phyloP scores from a whole-genome alignment of 1,140 invertebrate species.

The Uloborus diversus region DNA sequence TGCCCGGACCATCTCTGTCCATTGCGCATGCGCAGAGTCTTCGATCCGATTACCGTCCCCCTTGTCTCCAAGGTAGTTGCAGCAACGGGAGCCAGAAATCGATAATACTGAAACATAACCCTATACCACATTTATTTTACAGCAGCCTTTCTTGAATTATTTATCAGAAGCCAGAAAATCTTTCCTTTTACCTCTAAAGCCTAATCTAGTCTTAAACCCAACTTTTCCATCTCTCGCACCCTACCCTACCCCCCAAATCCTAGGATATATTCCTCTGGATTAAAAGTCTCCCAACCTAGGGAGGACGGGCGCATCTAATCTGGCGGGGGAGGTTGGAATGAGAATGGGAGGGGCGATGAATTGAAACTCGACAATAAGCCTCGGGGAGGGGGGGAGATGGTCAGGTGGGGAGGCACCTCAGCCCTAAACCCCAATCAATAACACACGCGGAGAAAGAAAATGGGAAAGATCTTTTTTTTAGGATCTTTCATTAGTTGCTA shows the following conservation, averaged over 20 bases:
- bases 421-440: constrained; percentile 44
- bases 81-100: constrained; percentile 13
- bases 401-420: not conserved
- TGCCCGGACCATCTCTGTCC: constrained; percentile 36
- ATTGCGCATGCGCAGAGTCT: constrained; percentile 39
- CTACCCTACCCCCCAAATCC: not conserved
- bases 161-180: not conserved
- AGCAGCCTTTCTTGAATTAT: not conserved
- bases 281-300: constrained; percentile 5
- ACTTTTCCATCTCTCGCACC: not conserved
- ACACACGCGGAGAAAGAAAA: constrained; percentile 10
- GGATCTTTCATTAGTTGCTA: constrained; percentile 39
- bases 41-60: constrained; percentile 50
- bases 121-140: not conserved
- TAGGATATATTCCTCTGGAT: constrained; percentile 16
- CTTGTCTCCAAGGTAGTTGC: constrained; percentile 38
- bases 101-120: constrained; percentile 35
- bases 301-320: constrained; percentile 16
- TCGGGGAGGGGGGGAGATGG: not conserved
- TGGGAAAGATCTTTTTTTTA: constrained; percentile 7
- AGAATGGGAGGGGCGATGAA: constrained; percentile 7
- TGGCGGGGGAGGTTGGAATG: constrained; percentile 19
- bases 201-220: not conserved
- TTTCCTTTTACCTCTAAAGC: not conserved
- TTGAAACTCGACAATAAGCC: constrained; percentile 43